Evolutionary conservation across 2,797 vertebrate species (phyloP).

Genomic region (Sandelia bainsii): DNA sequence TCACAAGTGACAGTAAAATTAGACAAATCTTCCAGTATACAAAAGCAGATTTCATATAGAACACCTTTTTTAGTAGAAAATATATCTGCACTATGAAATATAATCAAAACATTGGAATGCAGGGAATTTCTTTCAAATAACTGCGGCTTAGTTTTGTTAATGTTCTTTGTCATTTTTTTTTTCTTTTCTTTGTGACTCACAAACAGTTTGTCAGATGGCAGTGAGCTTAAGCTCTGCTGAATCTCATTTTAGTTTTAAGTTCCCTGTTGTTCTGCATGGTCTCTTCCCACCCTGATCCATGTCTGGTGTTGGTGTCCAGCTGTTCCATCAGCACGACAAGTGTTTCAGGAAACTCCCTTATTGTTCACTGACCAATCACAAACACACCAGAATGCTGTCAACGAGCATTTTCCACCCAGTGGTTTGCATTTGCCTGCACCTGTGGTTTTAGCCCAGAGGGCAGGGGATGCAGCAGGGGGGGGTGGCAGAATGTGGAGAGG

Average conservation of each 20-base stretch:
- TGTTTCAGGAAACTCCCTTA: conserved; percentile 80
- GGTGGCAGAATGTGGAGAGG: conserved; percentile 45
- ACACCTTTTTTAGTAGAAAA: conserved; percentile 18
- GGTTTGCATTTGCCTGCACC: conserved; percentile 80
- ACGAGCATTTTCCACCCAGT: conserved; percentile 80
- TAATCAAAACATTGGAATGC: conserved; percentile 12
- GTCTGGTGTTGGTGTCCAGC: conserved; percentile 77
- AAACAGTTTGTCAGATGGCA: conserved; percentile 60
- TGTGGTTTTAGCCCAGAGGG: conserved; percentile 76
- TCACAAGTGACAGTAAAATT: conserved; percentile 22
- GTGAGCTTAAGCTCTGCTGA: conserved; percentile 65
- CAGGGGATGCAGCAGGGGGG: conserved; percentile 51
- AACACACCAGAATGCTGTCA: conserved; percentile 81
- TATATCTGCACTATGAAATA: conserved; percentile 30
- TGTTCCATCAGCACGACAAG: conserved; percentile 83
- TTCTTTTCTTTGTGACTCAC: conserved; percentile 14
- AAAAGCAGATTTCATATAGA: conserved; percentile 12
- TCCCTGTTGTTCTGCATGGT: conserved; percentile 65
- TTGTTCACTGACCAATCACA: conserved; percentile 84
- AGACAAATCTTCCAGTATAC: neutral
- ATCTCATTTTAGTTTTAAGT: conserved; percentile 73
- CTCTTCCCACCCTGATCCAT: conserved; percentile 70
- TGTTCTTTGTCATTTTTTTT: conserved; percentile 4
- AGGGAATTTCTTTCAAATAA: conserved; percentile 4
- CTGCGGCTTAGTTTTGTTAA: conserved; percentile 28